Evolutionary conservation across 2,797 vertebrate genomes (phyloP).

Genomic region (Trachops cirrhosus): DNA sequence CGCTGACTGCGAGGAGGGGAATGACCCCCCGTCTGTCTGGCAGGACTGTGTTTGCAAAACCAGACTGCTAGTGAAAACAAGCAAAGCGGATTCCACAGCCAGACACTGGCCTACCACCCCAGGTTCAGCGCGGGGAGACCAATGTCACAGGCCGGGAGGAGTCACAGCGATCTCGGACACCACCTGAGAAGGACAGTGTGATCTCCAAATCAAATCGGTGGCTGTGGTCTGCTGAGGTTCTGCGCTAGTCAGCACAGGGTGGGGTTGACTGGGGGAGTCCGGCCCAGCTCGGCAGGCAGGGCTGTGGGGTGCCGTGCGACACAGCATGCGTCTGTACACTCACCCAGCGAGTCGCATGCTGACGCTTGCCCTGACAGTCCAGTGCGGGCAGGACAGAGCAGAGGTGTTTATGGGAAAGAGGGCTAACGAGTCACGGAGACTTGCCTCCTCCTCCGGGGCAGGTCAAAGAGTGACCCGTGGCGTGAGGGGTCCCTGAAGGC

Average conservation of each 20-base stretch:
- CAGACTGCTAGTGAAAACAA: constrained; percentile 52
- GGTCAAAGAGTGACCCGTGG: background rate
- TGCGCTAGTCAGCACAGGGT: background rate
- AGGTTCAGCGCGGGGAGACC: constrained; percentile 14
- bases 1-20: background rate
- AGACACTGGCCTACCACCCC: constrained; percentile 5
- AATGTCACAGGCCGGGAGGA: constrained; percentile 38
- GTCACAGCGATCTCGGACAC: constrained; percentile 23
- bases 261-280: background rate
- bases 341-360: background rate
- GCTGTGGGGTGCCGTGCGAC: background rate
- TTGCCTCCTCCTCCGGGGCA: background rate
- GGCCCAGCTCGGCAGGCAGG: background rate
- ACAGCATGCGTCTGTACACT: background rate
- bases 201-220: constrained; percentile 5
- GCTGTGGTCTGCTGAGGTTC: background rate
- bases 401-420: background rate
- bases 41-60: constrained; percentile 44
- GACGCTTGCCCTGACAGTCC: background rate
- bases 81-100: constrained; percentile 48
- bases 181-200: constrained; percentile 16
- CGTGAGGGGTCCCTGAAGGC: background rate
- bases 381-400: background rate
- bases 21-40: background rate
- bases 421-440: background rate